Base-by-base conservation (phyloP, 2,888 invertebrate species). In the Tachina fera region DNA sequence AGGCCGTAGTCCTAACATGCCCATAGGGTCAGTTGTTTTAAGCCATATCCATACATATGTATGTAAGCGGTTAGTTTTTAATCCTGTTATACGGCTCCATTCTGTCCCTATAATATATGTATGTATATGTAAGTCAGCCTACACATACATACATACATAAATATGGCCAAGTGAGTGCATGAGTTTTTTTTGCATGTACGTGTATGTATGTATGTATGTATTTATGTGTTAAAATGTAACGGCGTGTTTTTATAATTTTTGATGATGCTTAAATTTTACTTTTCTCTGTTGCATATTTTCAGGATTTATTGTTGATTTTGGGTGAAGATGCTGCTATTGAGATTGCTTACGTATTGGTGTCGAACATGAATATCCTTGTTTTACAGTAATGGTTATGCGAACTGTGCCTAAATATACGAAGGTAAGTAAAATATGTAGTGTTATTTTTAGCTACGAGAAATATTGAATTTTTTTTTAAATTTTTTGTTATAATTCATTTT, bases 61-160 rank as follows among this genome's bases (percentile, higher is more conserved):
- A 76, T 83, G 67, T 80, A 80, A 83, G 83, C 79, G 76, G 79
- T 71, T 86, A 86, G 83, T 83, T 76, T 82, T 80, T 86, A 86
- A 86, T 86, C 83, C 83, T 71, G 82, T 79, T 81, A 81, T 61
- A 71, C 61, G 61, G 41, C 9, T 61, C 11, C 77, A 51, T 65
- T 45, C 45, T 22, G 47, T 47, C 22, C 3, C 19, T 43, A 14
- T 31, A n/a, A n/a, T n/a, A n/a, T n/a, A n/a, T n/a, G n/a, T n/a
- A n/a, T n/a, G n/a, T n/a, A 56, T 41, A 3, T 22, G 22, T 22
- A 22, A 22, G n/a, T 13, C 0, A 31, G 1, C 2, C 31, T 31
- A 31, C 31, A 31, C 31, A 31, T 31, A 31, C 9, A 39, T 39
- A 31, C 47, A 11, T 14, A 49, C 8, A 51, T 16, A n/a, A 49